Evolutionary conservation across 2,888 invertebrate genomes (phyloP).

Genomic region (Globia sparganii): DNA sequence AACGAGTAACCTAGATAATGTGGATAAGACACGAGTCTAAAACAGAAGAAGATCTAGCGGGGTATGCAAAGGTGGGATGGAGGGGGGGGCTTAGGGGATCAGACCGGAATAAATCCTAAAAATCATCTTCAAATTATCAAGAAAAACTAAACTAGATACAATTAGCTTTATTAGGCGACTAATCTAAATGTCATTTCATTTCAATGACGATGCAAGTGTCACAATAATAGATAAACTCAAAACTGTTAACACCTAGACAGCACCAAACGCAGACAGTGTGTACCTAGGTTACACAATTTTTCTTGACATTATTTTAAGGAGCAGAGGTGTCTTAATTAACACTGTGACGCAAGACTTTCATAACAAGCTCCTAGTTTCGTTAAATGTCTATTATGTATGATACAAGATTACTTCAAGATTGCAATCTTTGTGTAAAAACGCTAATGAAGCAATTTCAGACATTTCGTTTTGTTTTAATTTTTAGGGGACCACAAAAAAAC

Average conservation of each 20-base stretch:
- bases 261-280: neutral
- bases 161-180: neutral
- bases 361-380: slow-evolving; percentile 50
- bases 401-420: slow-evolving; percentile 56
- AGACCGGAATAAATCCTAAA: no score
- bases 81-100: no score
- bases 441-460: slow-evolving; percentile 50
- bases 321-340: slow-evolving; percentile 38
- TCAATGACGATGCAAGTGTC: neutral
- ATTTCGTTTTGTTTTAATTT: slow-evolving; percentile 9
- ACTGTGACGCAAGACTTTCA: slow-evolving; percentile 44
- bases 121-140: neutral
- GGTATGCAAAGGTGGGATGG: no score
- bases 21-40: no score
- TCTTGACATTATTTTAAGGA: slow-evolving; percentile 37
- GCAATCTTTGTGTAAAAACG: slow-evolving; percentile 27
- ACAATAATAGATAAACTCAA: neutral
- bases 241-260: neutral
- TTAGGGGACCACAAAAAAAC: neutral
- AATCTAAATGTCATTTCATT: neutral
- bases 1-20: no score
- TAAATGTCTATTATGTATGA: slow-evolving; percentile 55
- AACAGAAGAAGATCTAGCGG: no score
- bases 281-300: neutral
- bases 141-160: neutral